Base-by-base conservation (phyloP, 1,140 invertebrate species). In the Cyclina sinensis region DNA sequence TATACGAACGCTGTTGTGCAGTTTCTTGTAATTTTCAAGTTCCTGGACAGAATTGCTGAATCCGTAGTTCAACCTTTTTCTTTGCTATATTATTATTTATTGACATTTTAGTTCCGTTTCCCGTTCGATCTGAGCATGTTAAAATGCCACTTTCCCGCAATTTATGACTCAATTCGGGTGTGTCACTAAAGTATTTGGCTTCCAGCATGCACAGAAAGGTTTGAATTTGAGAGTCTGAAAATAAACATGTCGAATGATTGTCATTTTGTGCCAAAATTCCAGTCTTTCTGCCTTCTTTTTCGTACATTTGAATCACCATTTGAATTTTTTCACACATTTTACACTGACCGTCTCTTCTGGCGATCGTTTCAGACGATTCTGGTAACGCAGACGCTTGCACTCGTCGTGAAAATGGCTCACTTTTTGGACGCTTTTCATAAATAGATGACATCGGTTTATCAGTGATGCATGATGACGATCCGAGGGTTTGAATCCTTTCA, bases 151-250 rank as follows among this genome's bases (percentile, higher is more conserved):
- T 76, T 27, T 74, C 83, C n/a, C 65, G 46, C 7, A 86, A 37
- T 21, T 59, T 76, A 2, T 21, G 18, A 30, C 51, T 86, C 14
- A 86, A 18, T 12, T 65, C 51, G 21, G 84, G 84, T 32, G 35
- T 39, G 11, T 76, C 73, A 46, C 27, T 48, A 35, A 86, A 62
- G 43, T 78, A 86, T 32, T 78, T 76, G 0, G 70, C 62, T 54
- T 87, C 85, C n/a, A 87, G n/a, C 46, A 87, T 68, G 11, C 62
- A 32, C 2, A 87, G 18, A 70, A 87, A 87, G 0, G 76, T 48
- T 87, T 46, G 1, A n/a, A 80, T 70, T 48, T 87, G 74, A 21
- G 37, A 59, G 30, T 87, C 85, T 18, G 85, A 87, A 80, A 87
- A 87, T 54, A 87, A 76, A 54, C 85, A 87, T 12, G 76, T 80